These are phyloP conservation scores for Protosalanx chinensis DNA, from an alignment of 2,797 vertebrate genomes.

Conservation along the genomic window DNA sequence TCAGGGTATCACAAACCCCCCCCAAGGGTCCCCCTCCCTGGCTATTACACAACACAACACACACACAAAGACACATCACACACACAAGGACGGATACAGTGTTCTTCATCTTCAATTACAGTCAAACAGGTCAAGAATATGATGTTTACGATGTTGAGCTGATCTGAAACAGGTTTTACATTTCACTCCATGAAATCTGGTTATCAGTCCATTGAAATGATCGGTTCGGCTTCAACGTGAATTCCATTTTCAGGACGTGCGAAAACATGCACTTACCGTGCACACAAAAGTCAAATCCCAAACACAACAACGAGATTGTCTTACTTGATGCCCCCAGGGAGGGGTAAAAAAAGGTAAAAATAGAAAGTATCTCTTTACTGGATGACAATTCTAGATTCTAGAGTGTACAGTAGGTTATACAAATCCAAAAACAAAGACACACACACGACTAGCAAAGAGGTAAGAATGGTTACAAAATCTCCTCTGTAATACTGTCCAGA, in stretches of 20 bases:
- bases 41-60: slow-evolving; percentile 11
- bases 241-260: too few relatives aligned
- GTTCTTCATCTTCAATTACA: not conserved
- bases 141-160: too few relatives aligned
- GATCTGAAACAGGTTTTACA: too few relatives aligned
- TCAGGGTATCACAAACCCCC: not conserved
- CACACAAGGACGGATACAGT: not conserved
- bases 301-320: slow-evolving; percentile 4
- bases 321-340: slow-evolving; percentile 15
- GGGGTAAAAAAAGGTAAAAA: slow-evolving; percentile 40
- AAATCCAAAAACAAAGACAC: slow-evolving; percentile 30
- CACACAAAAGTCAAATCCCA: too few relatives aligned
- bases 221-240: too few relatives aligned
- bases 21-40: not conserved
- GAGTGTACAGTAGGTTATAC: not conserved
- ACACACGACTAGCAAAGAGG: slow-evolving; percentile 19
- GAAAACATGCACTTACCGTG: too few relatives aligned
- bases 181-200: too few relatives aligned
- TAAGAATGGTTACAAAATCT: slow-evolving; percentile 52
- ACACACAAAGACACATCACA: slow-evolving; percentile 1
- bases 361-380: slow-evolving; percentile 31
- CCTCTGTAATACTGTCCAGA: not conserved
- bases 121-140: too few relatives aligned
- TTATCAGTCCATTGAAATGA: too few relatives aligned
- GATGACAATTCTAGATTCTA: too few relatives aligned